Evolutionary conservation across 2,797 vertebrate genomes (phyloP).

Genomic region (Synaphobranchus kaupii): DNA sequence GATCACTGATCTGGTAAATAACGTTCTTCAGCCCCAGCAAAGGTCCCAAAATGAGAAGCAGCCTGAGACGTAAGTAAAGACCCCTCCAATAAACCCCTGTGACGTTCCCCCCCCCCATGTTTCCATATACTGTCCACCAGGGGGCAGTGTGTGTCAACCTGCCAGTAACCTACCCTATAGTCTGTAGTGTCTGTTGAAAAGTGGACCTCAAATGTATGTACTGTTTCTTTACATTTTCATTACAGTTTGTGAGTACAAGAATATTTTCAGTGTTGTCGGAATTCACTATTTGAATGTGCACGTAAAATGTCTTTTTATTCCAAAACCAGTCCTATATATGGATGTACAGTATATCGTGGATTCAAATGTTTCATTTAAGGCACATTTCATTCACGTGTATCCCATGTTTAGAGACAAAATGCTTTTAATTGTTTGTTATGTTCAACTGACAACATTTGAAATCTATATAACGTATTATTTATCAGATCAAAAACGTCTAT

Average conservation of each 20-base stretch:
- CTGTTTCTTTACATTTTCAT: background rate
- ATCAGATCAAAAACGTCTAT: too few relatives aligned
- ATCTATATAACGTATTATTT: background rate
- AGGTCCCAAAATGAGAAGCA: conserved; percentile 98
- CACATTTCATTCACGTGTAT: background rate
- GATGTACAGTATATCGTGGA: background rate
- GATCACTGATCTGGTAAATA: conserved; percentile 99
- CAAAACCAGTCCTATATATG: background rate
- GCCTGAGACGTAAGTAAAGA: conserved; percentile 96
- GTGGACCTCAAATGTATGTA: background rate
- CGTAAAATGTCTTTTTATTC: background rate
- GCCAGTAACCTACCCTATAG: conserved; percentile 25
- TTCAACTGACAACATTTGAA: background rate
- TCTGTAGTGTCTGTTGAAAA: conserved; percentile 17
- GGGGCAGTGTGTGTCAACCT: conserved; percentile 58
- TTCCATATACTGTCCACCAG: conserved; percentile 61
- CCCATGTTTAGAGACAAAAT: background rate
- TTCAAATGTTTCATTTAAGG: background rate
- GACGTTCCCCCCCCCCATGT: background rate
- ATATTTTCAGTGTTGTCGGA: background rate
- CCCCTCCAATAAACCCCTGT: background rate
- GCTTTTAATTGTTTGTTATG: background rate
- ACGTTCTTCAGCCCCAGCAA: conserved; percentile 98
- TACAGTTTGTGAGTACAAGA: background rate
- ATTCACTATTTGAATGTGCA: background rate